Evolutionary conservation across 2,113 vertebrate genomes (phyloP), one percentile per base, ranked within the genome.

Genomic region (Coptodon rendalli): DNA sequence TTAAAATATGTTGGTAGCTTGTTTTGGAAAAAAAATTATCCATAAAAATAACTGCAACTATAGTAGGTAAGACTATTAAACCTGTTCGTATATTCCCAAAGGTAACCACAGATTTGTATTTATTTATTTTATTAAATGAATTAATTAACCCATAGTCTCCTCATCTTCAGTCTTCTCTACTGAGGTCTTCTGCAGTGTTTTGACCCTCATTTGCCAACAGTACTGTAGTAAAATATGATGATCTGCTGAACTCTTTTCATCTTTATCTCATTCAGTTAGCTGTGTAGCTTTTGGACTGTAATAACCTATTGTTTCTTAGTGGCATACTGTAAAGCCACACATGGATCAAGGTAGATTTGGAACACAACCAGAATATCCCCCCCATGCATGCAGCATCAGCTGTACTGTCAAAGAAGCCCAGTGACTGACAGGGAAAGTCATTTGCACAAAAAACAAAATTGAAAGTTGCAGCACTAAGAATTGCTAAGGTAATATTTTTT

Each of bases 331-430:
- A 48, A 76, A 76, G 24, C 40, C 40, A 29, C 9, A 27, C 24
- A 76, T 48, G 14, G 40, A 17, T 29, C 68, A 76, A 76, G 40
- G 68, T 76, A 48, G 68, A 48, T 48, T 76, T 76, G 40, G 40
- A 76, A 5, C 8, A 45, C 38, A 45, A 73, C 38, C 66, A 73
- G 66, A 16, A 73, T 16, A 73, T 27, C 22, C 7, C n/a, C 22
- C 22, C 38, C 38, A 29, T 73, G 40, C 40, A 19, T 76, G 14
- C 40, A 48, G 14, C n/a, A 10, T 16, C 40, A 76, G 40, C 68
- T 48, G 22, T 76, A 29, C 68, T 76, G 40, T 29, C 40, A 29
- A 10, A 29, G 40, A 45, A 76, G 40, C 22, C 22, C 40, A 73
- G 24, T 45, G 14, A 27, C 40, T 48, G 40, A 29, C 40, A 76